These are phyloP conservation scores for Unio pictorum DNA, from an alignment of 2,888 invertebrate genomes.

Conservation along the genomic window DNA sequence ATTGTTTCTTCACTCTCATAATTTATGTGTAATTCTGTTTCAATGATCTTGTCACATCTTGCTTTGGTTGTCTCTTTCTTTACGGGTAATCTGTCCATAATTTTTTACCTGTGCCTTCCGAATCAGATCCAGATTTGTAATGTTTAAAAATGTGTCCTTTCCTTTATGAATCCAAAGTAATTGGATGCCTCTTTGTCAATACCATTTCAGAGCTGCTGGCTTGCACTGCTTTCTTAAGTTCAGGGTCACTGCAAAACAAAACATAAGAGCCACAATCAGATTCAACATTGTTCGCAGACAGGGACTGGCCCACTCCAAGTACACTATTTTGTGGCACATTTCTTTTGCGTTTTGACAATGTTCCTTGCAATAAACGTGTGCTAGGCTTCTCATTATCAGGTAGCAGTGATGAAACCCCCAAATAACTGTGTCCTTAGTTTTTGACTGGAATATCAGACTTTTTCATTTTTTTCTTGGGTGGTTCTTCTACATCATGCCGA, in stretches of 20 bases:
- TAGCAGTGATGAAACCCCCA: too few species aligned
- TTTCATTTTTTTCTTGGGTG: too few species aligned
- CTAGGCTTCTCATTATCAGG: too few species aligned
- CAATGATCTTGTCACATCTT: neutral
- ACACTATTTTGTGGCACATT: too few species aligned
- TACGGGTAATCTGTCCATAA: slow-evolving; percentile 7
- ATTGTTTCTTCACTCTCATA: neutral
- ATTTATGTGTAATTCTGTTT: neutral
- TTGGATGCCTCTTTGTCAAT: slow-evolving; percentile 57
- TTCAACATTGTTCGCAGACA: too few species aligned
- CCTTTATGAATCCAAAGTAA: slow-evolving; percentile 17
- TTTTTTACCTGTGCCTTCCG: neutral
- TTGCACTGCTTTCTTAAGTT: slow-evolving; percentile 31
- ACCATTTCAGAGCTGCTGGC: slow-evolving; percentile 57
- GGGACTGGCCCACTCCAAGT: too few species aligned
- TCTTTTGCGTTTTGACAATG: too few species aligned
- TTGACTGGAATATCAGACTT: too few species aligned
- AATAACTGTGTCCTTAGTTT: too few species aligned
- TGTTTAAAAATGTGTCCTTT: neutral
- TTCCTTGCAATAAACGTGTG: too few species aligned
- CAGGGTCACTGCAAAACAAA: slow-evolving; percentile 6
- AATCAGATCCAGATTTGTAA: neutral
- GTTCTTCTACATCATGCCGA: too few species aligned
- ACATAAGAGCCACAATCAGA: neutral
- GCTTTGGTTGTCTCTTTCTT: slow-evolving; percentile 15